Evolutionary conservation across 2,797 vertebrate species (phyloP).

Genomic region (Bucorvus abyssinicus): DNA sequence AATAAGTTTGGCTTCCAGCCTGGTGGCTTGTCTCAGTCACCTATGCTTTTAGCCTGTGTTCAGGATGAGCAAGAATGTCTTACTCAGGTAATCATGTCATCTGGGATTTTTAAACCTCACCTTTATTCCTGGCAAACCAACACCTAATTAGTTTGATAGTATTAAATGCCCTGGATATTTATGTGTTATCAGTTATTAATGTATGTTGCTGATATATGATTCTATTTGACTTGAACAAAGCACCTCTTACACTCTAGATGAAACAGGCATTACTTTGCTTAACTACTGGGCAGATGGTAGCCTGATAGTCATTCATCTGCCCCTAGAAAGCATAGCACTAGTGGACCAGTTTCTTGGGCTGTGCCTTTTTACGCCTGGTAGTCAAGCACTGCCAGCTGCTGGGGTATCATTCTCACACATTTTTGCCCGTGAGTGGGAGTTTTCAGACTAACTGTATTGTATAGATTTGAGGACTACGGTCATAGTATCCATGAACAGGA

Average conservation of each 20-base stretch:
- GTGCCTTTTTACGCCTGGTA: background rate
- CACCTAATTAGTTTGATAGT: conserved; percentile 47
- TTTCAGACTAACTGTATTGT: background rate
- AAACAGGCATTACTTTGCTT: background rate
- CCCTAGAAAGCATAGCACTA: background rate
- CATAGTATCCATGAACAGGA: background rate
- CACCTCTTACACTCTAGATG: background rate
- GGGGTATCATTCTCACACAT: background rate
- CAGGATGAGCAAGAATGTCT: conserved; percentile 5
- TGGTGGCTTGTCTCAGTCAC: conserved; percentile 36
- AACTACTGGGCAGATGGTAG: conserved; percentile 4
- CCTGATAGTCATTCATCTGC: background rate
- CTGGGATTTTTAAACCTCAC: conserved; percentile 41
- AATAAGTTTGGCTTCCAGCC: conserved; percentile 37
- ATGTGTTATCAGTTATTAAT: conserved; percentile 61
- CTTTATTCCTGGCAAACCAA: conserved; percentile 56
- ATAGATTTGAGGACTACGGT: background rate
- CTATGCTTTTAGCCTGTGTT: conserved; percentile 21
- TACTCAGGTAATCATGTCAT: conserved; percentile 46
- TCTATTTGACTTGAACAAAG: conserved; percentile 34
- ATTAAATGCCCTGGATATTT: conserved; percentile 32
- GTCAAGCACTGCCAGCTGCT: background rate
- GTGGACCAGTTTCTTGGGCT: background rate
- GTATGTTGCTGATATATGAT: background rate
- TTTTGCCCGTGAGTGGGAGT: background rate